phyloP scores from a whole-genome alignment of 2,888 invertebrate species.

The Scrobipalpa atriplicella region DNA sequence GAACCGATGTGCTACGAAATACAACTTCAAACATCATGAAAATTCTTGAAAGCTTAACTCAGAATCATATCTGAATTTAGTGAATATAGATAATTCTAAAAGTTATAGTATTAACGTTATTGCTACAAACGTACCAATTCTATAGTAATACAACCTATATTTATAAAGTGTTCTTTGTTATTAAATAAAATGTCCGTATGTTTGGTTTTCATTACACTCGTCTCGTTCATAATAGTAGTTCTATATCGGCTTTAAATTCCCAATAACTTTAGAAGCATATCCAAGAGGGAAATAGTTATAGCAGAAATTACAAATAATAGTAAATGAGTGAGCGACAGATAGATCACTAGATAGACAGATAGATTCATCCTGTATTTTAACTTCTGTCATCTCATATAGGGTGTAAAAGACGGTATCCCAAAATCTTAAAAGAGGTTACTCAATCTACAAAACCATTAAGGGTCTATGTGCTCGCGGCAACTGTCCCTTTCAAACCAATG shows the following conservation, averaged over 20 bases:
- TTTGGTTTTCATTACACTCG: not conserved
- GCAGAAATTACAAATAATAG: too few species aligned
- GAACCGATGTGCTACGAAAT: constrained; percentile 2
- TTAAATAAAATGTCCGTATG: not conserved
- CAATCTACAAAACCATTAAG: too few species aligned
- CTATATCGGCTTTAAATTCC: not conserved
- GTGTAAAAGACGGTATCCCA: too few species aligned
- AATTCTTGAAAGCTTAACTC: not conserved
- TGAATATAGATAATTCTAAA: not conserved
- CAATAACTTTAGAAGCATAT: not conserved
- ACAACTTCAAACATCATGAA: not conserved
- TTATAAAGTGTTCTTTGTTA: not conserved
- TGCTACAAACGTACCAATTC: constrained; percentile 2
- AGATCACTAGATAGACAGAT: too few species aligned
- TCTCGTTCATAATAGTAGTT: not conserved
- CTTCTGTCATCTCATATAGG: too few species aligned
- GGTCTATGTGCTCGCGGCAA: too few species aligned
- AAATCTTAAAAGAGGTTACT: too few species aligned
- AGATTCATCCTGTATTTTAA: too few species aligned
- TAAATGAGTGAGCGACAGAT: too few species aligned
- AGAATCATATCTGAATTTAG: too few species aligned
- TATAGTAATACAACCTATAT: not conserved
- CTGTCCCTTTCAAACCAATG: too few species aligned
- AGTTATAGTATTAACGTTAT: not conserved
- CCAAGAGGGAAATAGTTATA: too few species aligned